phyloP scores from a whole-genome alignment of 2,797 vertebrate genomes.

The Perodicticus potto region DNA sequence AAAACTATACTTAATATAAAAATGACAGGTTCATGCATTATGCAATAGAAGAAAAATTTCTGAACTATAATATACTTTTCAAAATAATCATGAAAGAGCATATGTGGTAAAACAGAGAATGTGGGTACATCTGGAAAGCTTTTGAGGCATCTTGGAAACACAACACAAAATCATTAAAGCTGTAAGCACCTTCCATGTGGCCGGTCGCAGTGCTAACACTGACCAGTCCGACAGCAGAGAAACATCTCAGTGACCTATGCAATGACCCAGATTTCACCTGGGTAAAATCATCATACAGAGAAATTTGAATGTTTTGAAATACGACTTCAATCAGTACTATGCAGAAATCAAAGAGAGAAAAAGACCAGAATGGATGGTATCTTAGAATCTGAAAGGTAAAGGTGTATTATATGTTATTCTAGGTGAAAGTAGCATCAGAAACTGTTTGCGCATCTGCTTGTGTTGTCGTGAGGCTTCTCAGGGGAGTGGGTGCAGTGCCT shows the following conservation, averaged over 20 bases:
- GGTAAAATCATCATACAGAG: conserved; percentile 13
- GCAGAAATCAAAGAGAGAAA: conserved; percentile 34
- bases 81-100: conserved; percentile 76
- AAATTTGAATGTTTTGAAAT: neutral
- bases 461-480: fast-evolving
- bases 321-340: neutral
- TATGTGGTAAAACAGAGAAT: conserved; percentile 71
- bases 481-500: neutral
- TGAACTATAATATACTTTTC: conserved; percentile 75
- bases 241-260: neutral
- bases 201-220: conserved; percentile 17
- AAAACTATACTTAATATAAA: conserved; percentile 73
- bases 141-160: conserved; percentile 79
- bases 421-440: neutral
- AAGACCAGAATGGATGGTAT: neutral
- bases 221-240: conserved; percentile 58
- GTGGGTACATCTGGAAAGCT: conserved; percentile 82
- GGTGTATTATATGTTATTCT: neutral
- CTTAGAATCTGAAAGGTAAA: conserved; percentile 11
- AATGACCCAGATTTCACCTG: neutral
- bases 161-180: conserved; percentile 70
- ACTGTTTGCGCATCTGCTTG: neutral
- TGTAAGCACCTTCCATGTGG: conserved; percentile 68
- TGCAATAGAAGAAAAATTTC: conserved; percentile 75
- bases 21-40: conserved; percentile 79